A percentile compares a stretch with the other conserved stretches of the same genome.
These are phyloP conservation scores for Pardalotus punctatus DNA, from an alignment of 2,113 vertebrate genomes.

Conservation along the genomic window DNA sequence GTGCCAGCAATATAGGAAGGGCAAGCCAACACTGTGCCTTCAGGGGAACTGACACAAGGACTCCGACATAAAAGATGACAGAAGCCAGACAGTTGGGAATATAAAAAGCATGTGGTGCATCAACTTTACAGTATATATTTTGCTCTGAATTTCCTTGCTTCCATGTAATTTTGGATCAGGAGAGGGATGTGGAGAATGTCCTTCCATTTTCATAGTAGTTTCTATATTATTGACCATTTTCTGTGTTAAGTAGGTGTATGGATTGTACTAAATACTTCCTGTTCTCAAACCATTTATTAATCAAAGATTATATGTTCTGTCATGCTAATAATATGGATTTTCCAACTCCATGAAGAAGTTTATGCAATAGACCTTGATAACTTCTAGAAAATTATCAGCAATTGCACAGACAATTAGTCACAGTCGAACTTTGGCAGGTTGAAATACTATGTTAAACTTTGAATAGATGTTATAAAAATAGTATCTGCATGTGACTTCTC, in stretches of 20 bases:
- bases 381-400: not conserved
- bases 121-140: not conserved
- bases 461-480: not conserved
- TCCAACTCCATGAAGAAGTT: not conserved
- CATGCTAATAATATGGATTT: not conserved
- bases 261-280: not conserved
- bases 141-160: not conserved
- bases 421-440: not conserved
- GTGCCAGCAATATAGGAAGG: not conserved
- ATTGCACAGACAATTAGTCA: not conserved
- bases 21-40: not conserved
- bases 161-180: not conserved
- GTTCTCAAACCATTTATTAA: not conserved
- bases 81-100: not conserved
- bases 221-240: not conserved
- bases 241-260: not conserved
- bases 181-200: too few species aligned
- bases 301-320: not conserved
- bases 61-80: not conserved
- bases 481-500: not conserved
- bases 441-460: not conserved
- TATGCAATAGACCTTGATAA: not conserved
- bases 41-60: not conserved
- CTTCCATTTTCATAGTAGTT: not conserved
- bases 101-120: not conserved